Evolutionary conservation across 2,113 vertebrate species (phyloP).

Genomic region (Corythornis vintsioides): DNA sequence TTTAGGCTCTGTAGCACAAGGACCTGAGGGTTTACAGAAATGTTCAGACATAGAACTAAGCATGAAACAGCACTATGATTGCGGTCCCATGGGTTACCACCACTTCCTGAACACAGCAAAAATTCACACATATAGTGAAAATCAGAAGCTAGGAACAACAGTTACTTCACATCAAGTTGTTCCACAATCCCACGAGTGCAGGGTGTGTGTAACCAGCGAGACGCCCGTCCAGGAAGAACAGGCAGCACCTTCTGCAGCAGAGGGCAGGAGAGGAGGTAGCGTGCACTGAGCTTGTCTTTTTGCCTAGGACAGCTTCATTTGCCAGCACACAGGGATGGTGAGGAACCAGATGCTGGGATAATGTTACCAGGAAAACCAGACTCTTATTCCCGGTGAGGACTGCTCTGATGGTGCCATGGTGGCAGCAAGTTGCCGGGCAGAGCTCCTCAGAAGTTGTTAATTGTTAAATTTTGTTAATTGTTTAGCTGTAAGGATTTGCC

Average conservation of each 20-base stretch:
- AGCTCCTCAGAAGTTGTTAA: not conserved
- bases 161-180: slow-evolving; percentile 3
- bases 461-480: not conserved
- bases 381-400: not conserved
- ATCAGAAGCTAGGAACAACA: slow-evolving; percentile 51
- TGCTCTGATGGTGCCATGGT: not conserved
- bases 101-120: slow-evolving; percentile 40
- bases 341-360: not conserved
- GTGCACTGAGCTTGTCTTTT: not conserved
- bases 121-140: slow-evolving; percentile 15
- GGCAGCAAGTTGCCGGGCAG: not conserved
- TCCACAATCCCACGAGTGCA: not conserved
- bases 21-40: slow-evolving; percentile 22
- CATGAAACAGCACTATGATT: not conserved
- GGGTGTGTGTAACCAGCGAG: not conserved
- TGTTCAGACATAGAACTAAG: not conserved
- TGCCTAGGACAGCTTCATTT: not conserved
- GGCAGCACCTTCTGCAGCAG: not conserved
- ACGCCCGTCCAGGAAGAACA: not conserved
- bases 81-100: slow-evolving; percentile 33
- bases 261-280: not conserved
- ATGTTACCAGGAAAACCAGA: not conserved
- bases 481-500: not conserved
- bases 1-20: not conserved
- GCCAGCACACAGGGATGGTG: not conserved